These are phyloP conservation scores for Rhagonycha lutea DNA, from an alignment of 2,888 invertebrate genomes.

Conservation along the genomic window DNA sequence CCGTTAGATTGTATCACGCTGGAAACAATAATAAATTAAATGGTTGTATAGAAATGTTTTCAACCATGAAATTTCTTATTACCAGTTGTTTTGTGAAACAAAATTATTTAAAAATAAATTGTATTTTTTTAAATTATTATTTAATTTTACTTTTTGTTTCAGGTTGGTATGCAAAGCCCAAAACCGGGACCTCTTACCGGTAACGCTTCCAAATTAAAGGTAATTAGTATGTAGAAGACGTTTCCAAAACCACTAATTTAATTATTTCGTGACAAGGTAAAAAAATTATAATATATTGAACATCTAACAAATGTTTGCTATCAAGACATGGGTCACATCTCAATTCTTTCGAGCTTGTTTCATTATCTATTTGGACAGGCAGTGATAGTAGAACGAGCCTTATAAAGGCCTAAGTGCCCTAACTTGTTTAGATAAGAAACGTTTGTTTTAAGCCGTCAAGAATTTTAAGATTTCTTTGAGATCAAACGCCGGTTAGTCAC, in stretches of 20 bases:
- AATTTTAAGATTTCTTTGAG: slow-evolving; percentile 20
- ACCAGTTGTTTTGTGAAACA: slow-evolving; percentile 16
- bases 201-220: background rate
- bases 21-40: slow-evolving; percentile 26
- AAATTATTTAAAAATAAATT: background rate
- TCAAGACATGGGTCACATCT: slow-evolving; percentile 47
- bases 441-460: slow-evolving; percentile 17
- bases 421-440: slow-evolving; percentile 51
- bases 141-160: background rate
- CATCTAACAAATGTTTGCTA: slow-evolving; percentile 42
- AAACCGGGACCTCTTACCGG: background rate
- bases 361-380: slow-evolving; percentile 42
- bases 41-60: slow-evolving; percentile 18
- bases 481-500: slow-evolving; percentile 13
- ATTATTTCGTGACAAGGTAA: background rate
- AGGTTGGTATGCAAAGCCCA: background rate
- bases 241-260: background rate
- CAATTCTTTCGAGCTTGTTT: slow-evolving; percentile 45
- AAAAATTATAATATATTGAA: background rate
- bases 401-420: slow-evolving; percentile 47
- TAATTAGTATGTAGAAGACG: background rate
- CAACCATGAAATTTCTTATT: slow-evolving; percentile 22
- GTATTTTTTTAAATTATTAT: background rate
- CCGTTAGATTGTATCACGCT: slow-evolving; percentile 25
- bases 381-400: slow-evolving; percentile 34